phyloP scores from a whole-genome alignment of 2,113 vertebrate species.

The Trinectes maculatus region DNA sequence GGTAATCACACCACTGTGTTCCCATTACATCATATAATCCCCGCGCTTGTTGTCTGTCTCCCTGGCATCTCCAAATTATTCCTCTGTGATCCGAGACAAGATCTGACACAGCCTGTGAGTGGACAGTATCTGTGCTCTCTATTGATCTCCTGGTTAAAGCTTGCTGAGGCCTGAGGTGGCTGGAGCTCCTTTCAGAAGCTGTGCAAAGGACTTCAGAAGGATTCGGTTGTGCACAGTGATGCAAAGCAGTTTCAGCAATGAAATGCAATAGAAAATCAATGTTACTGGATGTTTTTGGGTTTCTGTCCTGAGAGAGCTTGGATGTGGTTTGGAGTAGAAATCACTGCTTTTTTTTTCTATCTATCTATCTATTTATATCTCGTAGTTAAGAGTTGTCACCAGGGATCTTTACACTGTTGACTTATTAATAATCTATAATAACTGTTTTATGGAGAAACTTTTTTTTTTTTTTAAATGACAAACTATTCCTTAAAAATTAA shows the following conservation, averaged over 20 bases:
- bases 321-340: not conserved
- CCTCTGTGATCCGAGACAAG: conserved; percentile 41
- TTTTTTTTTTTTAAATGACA: too few species aligned
- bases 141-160: conserved; percentile 56
- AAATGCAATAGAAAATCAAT: conserved; percentile 55
- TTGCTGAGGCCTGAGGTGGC: conserved; percentile 41
- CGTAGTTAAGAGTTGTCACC: too few species aligned
- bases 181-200: conserved; percentile 29
- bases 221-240: conserved; percentile 21
- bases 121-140: conserved; percentile 39
- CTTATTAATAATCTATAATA: too few species aligned
- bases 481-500: too few species aligned
- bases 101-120: conserved; percentile 44
- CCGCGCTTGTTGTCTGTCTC: conserved; percentile 21
- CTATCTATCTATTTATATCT: too few species aligned
- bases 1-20: conserved; percentile 51
- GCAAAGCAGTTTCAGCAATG: conserved; percentile 40
- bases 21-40: conserved; percentile 50
- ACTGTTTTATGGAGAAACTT: too few species aligned
- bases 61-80: conserved; percentile 33
- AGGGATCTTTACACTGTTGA: too few species aligned
- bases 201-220: conserved; percentile 31
- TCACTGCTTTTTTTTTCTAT: not conserved
- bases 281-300: conserved; percentile 36
- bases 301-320: conserved; percentile 6